Conservation (phyloP, 2,113 vertebrate genomes). For the Halichoeres trimaculatus region DNA sequence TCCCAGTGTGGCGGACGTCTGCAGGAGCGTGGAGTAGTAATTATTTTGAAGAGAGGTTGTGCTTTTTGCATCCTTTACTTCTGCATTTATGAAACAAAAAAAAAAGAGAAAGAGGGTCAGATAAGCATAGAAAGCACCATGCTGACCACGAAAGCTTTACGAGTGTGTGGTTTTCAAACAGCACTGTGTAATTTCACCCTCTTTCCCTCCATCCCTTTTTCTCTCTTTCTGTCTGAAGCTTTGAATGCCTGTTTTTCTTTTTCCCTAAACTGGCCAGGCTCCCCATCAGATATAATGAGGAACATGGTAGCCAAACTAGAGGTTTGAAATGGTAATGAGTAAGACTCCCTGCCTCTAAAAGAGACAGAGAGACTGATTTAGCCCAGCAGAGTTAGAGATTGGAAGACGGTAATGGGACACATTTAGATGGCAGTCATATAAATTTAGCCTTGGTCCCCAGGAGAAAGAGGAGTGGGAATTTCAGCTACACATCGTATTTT, state of each 20-base stretch:
- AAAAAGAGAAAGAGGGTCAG: not conserved
- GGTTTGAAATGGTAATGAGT: conserved; percentile 77
- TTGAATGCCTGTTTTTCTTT: conserved; percentile 42
- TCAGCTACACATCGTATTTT: conserved; percentile 45
- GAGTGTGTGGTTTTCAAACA: conserved; percentile 31
- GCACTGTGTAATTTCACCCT: conserved; percentile 52
- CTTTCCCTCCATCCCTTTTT: too few species aligned
- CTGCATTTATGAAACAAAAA: conserved; percentile 9
- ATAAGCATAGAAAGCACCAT: not conserved
- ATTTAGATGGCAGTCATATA: conserved; percentile 58
- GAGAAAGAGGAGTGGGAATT: conserved; percentile 35
- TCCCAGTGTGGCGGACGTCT: conserved; percentile 11
- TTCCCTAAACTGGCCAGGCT: conserved; percentile 46
- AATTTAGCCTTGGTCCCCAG: conserved; percentile 59
- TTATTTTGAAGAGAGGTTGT: conserved; percentile 16
- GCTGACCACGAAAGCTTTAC: conserved; percentile 29
- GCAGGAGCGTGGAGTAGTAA: conserved; percentile 4
- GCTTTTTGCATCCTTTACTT: conserved; percentile 18
- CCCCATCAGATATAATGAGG: conserved; percentile 72
- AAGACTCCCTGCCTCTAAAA: conserved; percentile 56
- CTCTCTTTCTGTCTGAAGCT: conserved; percentile 5
- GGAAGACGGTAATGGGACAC: conserved; percentile 57
- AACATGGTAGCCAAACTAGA: conserved; percentile 68
- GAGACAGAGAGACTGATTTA: conserved; percentile 68
- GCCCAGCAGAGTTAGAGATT: conserved; percentile 67